Conservation (phyloP, 1,140 invertebrate species). For the Camponotus vicinus region DNA sequence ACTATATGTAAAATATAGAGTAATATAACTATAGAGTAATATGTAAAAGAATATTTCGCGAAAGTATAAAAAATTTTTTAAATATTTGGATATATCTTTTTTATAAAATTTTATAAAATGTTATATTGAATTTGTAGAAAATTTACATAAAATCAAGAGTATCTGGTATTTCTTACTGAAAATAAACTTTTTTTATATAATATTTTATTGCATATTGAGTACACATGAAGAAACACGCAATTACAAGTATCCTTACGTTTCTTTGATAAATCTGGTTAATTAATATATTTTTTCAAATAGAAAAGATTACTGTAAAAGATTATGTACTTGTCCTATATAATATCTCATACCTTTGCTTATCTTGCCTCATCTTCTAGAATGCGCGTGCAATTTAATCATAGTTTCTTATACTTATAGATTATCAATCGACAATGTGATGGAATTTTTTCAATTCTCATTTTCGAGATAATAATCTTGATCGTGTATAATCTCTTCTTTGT, state of each 20-base stretch:
- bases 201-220: not conserved
- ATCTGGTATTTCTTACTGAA: not conserved
- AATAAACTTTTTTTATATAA: not conserved
- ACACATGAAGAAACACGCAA: not conserved
- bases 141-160: too few species aligned
- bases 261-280: not conserved
- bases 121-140: too few species aligned
- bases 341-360: not conserved
- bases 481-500: not conserved
- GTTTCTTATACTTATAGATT: conserved; percentile 25
- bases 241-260: not conserved
- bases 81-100: too few species aligned
- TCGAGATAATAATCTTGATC: not conserved
- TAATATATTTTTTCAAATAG: not conserved
- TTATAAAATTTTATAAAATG: too few species aligned
- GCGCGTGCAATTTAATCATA: not conserved
- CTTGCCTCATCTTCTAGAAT: not conserved
- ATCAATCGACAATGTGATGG: conserved; percentile 2
- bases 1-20: too few species aligned
- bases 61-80: too few species aligned
- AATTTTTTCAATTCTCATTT: conserved; percentile 20
- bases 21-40: too few species aligned
- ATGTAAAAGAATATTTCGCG: too few species aligned
- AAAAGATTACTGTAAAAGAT: not conserved
- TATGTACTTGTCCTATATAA: conserved; percentile 7